Evolutionary conservation across 2,888 invertebrate genomes (phyloP), one percentile per base, ranked within the genome.

Genomic region (Eugnorisma glareosa): DNA sequence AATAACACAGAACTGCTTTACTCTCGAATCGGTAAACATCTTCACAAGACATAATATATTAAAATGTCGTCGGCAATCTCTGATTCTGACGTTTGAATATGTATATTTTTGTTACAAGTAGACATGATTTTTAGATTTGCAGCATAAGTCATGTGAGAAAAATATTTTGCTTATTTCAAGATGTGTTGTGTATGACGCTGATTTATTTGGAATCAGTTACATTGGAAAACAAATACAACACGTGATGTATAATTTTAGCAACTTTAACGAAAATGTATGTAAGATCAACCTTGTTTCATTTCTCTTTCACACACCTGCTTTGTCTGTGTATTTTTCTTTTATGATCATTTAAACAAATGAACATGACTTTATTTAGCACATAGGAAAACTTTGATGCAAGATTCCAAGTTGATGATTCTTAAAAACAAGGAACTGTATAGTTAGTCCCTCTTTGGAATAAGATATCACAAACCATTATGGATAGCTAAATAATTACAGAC

Each of bases 81-180:
- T 83, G 75, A 28, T 59, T 28, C 57, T 80, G 75, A 75, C 45
- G 35, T 84, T 80, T 63, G 35, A 67, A 67, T 75, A 57, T 11
- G 54, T 63, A 70, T 59, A 64, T 79, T 63, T 68, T 28, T 64
- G 43, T 63, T 11, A 7, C 48, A 21, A 48, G 48, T 0, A 13
- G 28, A 54, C 4, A 24, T 37, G 45, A 63, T 70, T 45, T 82
- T 82, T 31, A n/a, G 37, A 77, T 68, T 61, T 61, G 10, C 5
- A 45, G 18, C 35, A 28, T 51, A 28, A 15, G 37, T 67, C 35
- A 57, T 11, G 21, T 0, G 7, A 10, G 3, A 45, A 61, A 66
- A 40, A 54, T n/a, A 11, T 21, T 48, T 40, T 31, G 4, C 7
- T 75, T 48, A 24, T 37, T 51, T 13, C 1, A 48, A 2, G 6